Base-by-base conservation (phyloP, 2,797 vertebrate species). In the Lutra lutra region DNA sequence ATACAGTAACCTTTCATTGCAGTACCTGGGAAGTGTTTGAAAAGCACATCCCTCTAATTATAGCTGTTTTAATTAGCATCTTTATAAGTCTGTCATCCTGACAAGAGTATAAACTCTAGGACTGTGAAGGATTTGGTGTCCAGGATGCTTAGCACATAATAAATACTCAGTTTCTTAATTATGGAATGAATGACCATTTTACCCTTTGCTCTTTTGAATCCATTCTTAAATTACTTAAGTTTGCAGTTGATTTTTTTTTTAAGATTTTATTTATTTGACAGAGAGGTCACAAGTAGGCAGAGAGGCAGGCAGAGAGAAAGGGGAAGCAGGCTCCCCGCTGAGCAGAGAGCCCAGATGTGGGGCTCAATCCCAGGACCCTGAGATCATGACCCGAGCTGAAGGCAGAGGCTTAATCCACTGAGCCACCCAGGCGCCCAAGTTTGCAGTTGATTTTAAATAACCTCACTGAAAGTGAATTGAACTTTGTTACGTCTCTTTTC, bases 151-250 rank as follows among this genome's bases (percentile, higher is more conserved):
- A 68, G 32, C 58, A 87, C n/a, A 21, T 89, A 56, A 35, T 79
- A 75, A 21, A 75, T 73, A 84, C 73, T 86, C 56, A 25, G 12
- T 79, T 91, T 84, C 25, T 96, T 91, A 94, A 64, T 94, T 82
- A 79, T 68, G 83, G 25, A 73, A 91, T 78, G 66, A 68, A 68
- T 86, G 40, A 15, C 77, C 13, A 60, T 2, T 92, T 95, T 89
- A 38, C 29, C 32, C 46, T 94, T 84, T 6, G 27, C 66, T 87
- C 77, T 95, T 92, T 90, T 84, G 95, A 96, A 79, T 73, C 38
- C 38, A 54, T 70, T 38, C 12, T 72, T 92, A 86, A 68, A 12
- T 86, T 70, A 68, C 88, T 86, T 89, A 20, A 73, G 18, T 43
- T 91, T 86, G 7, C 18, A 90, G 6, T 51, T 78, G 72, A 86